Base-by-base conservation (phyloP, 2,888 invertebrate species). In the Troides helena region DNA sequence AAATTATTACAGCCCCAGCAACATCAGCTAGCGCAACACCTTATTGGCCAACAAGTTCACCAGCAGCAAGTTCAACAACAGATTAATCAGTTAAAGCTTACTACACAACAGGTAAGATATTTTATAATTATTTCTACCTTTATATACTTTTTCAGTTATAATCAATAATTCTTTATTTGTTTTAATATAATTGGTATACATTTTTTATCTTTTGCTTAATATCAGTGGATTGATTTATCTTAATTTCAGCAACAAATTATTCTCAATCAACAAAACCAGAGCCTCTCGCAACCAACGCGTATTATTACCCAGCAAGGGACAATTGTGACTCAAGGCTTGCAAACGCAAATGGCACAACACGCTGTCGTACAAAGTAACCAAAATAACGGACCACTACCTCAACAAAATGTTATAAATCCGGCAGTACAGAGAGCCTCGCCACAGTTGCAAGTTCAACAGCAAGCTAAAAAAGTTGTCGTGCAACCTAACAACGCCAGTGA, bases 401-500 rank as follows among this genome's bases (percentile, higher is more conserved):
- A 86, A 72, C 85, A 84, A 69, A 84, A 77, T 69, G 71, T 81
- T 3, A 72, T 86, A 46, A 79, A 81, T 57, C 74, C 80, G 46
- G 78, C 87, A 70, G 82, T 85, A 8, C 89, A 89, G 74, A 78
- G 89, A 67, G 72, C 77, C 21, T 78, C 80, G 6, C 77, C 79
- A 1, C 79, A 75, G 39, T 75, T 72, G 7, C 84, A 88, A 75
- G 76, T 82, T 6, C 83, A 82, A 72, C 83, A 83, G 56, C 85
- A 85, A 76, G 81, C 83, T 1, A 90, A 89, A 65, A 88, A 91
- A 79, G 90, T 90, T 21, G 81, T 85, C n/a, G 90, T 90, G 0
- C 90, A 89, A 77, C 89, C 90, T 1, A 92, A 90, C 73, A 90
- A 90, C 71, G 89, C 92, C 0, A 90, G 85, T 68, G 93, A 92